Conservation (phyloP, 2,113 vertebrate species). For the Nettapus auritus region DNA sequence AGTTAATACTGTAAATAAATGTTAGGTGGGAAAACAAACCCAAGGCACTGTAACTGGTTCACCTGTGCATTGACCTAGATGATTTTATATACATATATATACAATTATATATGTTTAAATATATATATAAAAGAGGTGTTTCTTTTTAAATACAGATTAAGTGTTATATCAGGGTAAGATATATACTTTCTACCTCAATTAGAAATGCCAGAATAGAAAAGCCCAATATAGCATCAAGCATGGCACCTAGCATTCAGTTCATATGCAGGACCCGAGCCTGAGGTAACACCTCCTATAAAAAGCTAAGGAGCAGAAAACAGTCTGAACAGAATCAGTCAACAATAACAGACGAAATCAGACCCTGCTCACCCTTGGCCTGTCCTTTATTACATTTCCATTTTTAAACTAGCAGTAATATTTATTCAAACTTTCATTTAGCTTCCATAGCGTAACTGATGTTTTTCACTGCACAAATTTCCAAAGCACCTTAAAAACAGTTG, state of each 20-base stretch:
- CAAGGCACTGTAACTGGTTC: neutral
- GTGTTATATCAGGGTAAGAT: neutral
- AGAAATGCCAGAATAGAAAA: conserved; percentile 22
- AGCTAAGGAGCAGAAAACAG: conserved; percentile 16
- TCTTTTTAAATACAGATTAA: neutral
- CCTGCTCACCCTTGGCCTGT: neutral
- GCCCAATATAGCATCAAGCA: conserved; percentile 16
- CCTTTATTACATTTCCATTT: neutral
- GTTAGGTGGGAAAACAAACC: neutral
- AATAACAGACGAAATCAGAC: neutral
- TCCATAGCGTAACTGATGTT: neutral
- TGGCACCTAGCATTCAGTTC: conserved; percentile 7
- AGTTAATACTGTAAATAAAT: neutral
- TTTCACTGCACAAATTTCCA: neutral
- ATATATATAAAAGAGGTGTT: too few relatives aligned
- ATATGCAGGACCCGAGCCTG: neutral
- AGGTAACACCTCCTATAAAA: conserved; percentile 60
- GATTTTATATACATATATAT: neutral
- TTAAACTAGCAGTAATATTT: neutral
- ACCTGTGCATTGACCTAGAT: neutral
- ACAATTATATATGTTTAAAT: too few relatives aligned
- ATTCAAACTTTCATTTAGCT: neutral
- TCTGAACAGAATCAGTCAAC: neutral
- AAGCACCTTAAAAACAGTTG: neutral
- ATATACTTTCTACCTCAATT: conserved; percentile 2